Base-by-base conservation (phyloP, 2,797 vertebrate species). In the Danio albolineatus region DNA sequence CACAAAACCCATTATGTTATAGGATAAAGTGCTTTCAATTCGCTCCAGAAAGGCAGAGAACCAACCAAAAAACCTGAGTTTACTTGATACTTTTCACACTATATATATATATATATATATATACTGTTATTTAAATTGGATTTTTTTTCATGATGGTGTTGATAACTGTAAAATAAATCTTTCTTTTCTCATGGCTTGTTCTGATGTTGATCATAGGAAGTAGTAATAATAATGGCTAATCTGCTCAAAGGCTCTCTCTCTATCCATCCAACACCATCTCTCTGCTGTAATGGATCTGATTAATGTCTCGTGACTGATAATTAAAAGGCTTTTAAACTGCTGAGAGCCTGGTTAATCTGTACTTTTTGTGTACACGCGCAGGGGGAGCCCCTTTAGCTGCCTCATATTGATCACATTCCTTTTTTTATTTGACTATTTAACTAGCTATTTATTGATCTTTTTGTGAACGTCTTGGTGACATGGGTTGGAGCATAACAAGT, bases 301-400 rank as follows among this genome's bases (percentile, higher is more conserved):
- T 81, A 71, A 65, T 92, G 89, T 93, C 89, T 91, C 73, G 66
- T 91, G 89, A 92, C 86, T n/a, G 82, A 89, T 91, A 87, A 93
- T 94, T 93, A 94, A 93, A 92, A 87, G 76, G 86, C 89, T 91
- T 93, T 92, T 86, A 51, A 90, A 92, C 89, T 0, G 87, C 89
- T 84, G 74, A 87, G 84, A 86, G 87, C 74, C 73, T 89, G 88
- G 86, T 92, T 86, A 83, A 91, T 90, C 87, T 91, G 84, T 86
- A 74, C 83, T 89, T 91, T 85, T 83, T 75, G 73, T 46, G 19
- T 57, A 49, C 48, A 65, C 43, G 73, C 57, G 56, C 66, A 73
- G 60, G 66, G 36, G 73, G 76, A 79, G 53, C 67, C 38, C 44
- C 56, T 78, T 59, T 53, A 70, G 38, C 17, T 76, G 65, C 21